phyloP scores from a whole-genome alignment of 2,797 vertebrate genomes.

The Tapirus indicus region DNA sequence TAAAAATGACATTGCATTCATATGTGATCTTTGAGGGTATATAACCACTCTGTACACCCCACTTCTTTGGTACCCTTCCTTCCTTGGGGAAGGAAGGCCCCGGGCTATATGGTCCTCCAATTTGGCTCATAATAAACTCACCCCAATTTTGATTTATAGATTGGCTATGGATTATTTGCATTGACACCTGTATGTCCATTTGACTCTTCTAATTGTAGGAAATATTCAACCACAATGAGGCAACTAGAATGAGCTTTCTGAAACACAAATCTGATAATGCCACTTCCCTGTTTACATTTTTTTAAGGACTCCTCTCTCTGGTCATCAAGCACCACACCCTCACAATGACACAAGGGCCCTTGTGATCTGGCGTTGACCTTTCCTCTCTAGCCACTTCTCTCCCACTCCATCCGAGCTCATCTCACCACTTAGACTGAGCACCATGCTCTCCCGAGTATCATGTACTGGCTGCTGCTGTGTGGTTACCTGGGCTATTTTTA shows the following conservation, averaged over 20 bases:
- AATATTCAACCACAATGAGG: neutral
- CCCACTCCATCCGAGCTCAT: neutral
- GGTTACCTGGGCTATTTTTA: neutral
- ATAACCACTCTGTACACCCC: too few species aligned
- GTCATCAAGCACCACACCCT: neutral
- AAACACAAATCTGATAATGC: neutral
- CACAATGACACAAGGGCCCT: neutral
- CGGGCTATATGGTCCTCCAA: too few species aligned
- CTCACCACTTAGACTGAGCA: neutral
- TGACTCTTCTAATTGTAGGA: neutral
- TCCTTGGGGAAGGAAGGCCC: too few species aligned
- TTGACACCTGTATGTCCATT: too few species aligned
- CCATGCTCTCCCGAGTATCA: fast-evolving
- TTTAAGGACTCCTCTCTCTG: neutral
- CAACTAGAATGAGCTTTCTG: neutral
- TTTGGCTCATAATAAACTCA: too few species aligned
- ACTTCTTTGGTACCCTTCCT: too few species aligned
- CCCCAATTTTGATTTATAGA: too few species aligned
- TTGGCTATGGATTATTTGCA: too few species aligned
- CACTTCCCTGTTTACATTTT: neutral
- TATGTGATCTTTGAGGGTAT: too few species aligned
- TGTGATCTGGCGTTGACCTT: neutral
- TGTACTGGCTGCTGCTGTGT: fast-evolving
- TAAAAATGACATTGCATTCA: too few species aligned
- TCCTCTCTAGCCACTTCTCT: neutral